Percentiles rank a stretch among this genome's conserved stretches.
Conservation (phyloP, 1,140 invertebrate genomes). For the Formica selysi region DNA sequence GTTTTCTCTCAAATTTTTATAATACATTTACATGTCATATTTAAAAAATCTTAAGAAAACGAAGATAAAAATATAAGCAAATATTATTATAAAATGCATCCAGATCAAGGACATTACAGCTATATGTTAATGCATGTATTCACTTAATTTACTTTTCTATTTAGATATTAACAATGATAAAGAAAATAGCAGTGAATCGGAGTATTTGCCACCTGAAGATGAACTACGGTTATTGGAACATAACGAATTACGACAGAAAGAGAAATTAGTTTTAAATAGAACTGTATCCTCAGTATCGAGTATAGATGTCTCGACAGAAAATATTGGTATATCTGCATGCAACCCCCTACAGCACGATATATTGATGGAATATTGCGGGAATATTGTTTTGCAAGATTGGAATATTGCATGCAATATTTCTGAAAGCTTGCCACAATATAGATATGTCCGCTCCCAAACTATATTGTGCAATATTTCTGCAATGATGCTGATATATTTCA, state of each 20-base stretch:
- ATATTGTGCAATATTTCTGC: too few relatives aligned
- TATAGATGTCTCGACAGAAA: not conserved
- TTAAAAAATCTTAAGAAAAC: too few relatives aligned
- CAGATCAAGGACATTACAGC: too few relatives aligned
- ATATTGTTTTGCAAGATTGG: not conserved
- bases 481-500: too few relatives aligned
- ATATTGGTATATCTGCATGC: not conserved
- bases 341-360: too few relatives aligned
- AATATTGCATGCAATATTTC: not conserved
- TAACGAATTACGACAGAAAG: not conserved
- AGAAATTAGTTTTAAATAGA: not conserved
- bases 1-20: too few relatives aligned
- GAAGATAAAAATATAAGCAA: too few relatives aligned
- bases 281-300: not conserved
- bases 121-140: not conserved
- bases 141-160: not conserved
- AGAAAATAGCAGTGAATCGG: not conserved
- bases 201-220: not conserved
- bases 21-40: too few relatives aligned
- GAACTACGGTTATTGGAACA: not conserved
- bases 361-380: too few relatives aligned
- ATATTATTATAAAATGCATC: too few relatives aligned
- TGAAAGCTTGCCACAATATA: too few relatives aligned
- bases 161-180: not conserved
- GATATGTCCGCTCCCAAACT: too few relatives aligned